phyloP scores from a whole-genome alignment of 2,888 invertebrate genomes.

The Platynereis dumerilii region DNA sequence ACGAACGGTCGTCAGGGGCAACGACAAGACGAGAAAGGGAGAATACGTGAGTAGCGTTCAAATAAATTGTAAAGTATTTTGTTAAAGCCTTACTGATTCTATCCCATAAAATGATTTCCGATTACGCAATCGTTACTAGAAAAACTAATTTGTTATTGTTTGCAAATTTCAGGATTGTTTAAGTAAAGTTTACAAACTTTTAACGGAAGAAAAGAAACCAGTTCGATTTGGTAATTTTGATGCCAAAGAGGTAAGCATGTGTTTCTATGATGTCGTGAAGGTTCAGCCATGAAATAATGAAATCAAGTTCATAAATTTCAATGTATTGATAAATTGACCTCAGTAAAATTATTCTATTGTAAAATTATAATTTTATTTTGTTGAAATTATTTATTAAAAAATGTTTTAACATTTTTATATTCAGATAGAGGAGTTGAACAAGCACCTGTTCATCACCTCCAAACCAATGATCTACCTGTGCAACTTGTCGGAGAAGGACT shows the following conservation, averaged over 20 bases:
- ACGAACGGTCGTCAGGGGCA: conserved; percentile 74
- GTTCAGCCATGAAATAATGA: too few species aligned
- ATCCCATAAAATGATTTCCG: too few species aligned
- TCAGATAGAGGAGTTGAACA: conserved; percentile 95
- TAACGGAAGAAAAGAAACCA: conserved; percentile 90
- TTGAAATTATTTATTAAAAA: too few species aligned
- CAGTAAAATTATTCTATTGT: too few species aligned
- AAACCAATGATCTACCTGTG: conserved; percentile 97
- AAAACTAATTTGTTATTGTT: too few species aligned
- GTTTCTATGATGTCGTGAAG: too few species aligned
- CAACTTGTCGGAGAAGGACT: conserved; percentile 97
- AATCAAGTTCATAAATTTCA: too few species aligned
- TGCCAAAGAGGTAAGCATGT: conserved; percentile 84
- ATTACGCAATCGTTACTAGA: too few species aligned
- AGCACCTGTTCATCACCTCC: conserved; percentile 93
- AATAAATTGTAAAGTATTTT: too few species aligned
- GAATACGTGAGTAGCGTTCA: conserved; percentile 87
- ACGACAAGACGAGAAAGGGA: conserved; percentile 92
- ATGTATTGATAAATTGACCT: too few species aligned
- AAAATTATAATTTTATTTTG: too few species aligned
- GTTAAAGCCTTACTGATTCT: neutral
- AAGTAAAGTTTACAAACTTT: conserved; percentile 76
- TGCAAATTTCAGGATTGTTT: conserved; percentile 83
- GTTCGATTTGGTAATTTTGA: conserved; percentile 94
- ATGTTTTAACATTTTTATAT: conserved; percentile 57